phyloP scores from a whole-genome alignment of 2,113 vertebrate genomes.

The Cromileptes altivelis region DNA sequence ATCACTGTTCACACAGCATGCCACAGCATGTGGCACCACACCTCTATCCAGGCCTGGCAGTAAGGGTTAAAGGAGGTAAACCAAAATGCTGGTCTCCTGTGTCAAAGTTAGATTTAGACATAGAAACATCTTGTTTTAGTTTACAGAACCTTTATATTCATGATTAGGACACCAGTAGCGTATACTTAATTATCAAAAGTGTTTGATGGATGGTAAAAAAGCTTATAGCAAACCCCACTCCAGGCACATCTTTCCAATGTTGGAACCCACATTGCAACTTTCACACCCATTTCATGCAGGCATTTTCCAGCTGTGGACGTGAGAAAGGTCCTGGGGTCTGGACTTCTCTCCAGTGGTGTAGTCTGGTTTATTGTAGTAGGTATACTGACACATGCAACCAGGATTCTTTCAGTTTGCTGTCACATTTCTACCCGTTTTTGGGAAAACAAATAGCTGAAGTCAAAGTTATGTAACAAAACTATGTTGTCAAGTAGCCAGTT shows the following conservation, averaged over 20 bases:
- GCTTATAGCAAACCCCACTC: neutral
- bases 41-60: constrained; percentile 16
- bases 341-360: no score
- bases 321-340: no score
- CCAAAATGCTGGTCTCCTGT: neutral
- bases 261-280: neutral
- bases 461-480: no score
- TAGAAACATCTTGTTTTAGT: neutral
- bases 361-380: no score
- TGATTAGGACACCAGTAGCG: neutral
- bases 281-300: no score
- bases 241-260: neutral
- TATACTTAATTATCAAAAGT: neutral
- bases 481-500: no score
- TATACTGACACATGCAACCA: no score
- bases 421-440: no score
- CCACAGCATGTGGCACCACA: constrained; percentile 1
- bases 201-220: neutral
- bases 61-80: neutral
- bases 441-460: no score
- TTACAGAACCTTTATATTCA: neutral
- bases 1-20: constrained; percentile 17
- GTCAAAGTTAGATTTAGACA: constrained; percentile 3
- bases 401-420: no score
- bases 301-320: neutral